These are phyloP conservation scores for Anoplolepis gracilipes DNA, from an alignment of 1,140 invertebrate genomes.

Conservation along the genomic window DNA sequence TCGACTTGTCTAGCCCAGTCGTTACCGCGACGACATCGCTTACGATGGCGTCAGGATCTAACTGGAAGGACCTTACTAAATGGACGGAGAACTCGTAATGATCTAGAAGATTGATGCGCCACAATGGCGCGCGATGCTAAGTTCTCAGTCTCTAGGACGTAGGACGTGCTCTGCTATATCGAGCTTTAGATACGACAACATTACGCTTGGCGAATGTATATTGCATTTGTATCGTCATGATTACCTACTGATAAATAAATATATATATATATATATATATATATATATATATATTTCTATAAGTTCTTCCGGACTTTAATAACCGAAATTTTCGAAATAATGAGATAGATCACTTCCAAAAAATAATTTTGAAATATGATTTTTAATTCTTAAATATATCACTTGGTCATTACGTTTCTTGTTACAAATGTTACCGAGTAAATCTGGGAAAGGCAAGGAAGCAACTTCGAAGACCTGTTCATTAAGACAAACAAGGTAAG, in stretches of 20 bases:
- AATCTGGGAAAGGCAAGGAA: constrained; percentile 45
- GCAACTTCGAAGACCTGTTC: constrained; percentile 51
- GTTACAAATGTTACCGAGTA: constrained; percentile 41
- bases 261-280: not conserved
- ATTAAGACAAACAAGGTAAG: constrained; percentile 59
- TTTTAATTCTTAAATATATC: constrained; percentile 7
- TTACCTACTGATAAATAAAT: not conserved
- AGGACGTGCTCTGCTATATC: not conserved
- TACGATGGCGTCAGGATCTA: constrained; percentile 51
- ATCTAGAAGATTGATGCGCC: constrained; percentile 53
- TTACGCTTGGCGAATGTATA: constrained; percentile 19
- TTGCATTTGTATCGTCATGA: constrained; percentile 7
- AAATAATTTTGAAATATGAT: not conserved
- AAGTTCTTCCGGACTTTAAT: not conserved
- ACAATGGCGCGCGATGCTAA: constrained; percentile 20
- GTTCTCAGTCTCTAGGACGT: constrained; percentile 15
- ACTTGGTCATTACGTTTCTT: not conserved
- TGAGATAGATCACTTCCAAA: not conserved
- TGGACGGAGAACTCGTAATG: constrained; percentile 53
- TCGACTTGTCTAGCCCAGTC: not conserved
- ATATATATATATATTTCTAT: not conserved
- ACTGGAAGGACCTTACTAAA: constrained; percentile 43
- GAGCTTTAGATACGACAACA: constrained; percentile 35
- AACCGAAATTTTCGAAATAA: not conserved
- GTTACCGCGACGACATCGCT: constrained; percentile 57